phyloP scores from a whole-genome alignment of 2,888 invertebrate genomes.

The Sepioteuthis lessoniana region DNA sequence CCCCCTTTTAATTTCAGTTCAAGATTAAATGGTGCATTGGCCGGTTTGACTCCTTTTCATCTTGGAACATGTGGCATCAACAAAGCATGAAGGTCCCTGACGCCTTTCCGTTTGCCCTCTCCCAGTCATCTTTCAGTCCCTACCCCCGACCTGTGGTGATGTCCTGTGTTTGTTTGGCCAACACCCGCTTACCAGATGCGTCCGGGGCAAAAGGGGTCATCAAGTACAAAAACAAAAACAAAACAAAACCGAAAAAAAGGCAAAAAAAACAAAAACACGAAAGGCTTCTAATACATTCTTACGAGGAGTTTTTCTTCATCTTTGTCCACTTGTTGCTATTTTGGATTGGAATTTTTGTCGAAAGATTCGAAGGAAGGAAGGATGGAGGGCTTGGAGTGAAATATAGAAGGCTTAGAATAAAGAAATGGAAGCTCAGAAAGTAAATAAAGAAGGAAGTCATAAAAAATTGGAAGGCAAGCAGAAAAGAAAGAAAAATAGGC shows the following conservation, averaged over 20 bases:
- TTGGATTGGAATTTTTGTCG: neutral
- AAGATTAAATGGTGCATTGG: neutral
- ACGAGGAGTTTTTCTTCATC: neutral
- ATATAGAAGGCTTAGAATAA: neutral
- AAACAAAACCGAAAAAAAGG: too few relatives aligned
- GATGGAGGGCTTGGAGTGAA: neutral
- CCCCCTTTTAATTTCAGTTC: neutral
- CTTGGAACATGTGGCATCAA: neutral
- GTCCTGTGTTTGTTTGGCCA: neutral
- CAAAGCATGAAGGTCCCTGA: neutral
- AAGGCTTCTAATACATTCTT: neutral
- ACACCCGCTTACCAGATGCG: slow-evolving; percentile 33
- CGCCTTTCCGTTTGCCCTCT: neutral
- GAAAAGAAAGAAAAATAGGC: neutral
- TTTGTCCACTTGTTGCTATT: neutral
- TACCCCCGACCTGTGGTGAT: neutral
- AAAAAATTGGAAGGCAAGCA: neutral
- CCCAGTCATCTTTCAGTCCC: neutral
- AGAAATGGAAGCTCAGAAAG: accelerated
- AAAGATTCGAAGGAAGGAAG: neutral
- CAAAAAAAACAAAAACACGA: too few relatives aligned
- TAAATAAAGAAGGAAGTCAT: accelerated
- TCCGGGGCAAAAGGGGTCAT: neutral
- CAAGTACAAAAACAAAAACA: too few relatives aligned
- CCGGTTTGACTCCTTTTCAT: slow-evolving; percentile 16